Conservation (phyloP, 1,140 invertebrate species). For the Sinonovacula constricta region DNA sequence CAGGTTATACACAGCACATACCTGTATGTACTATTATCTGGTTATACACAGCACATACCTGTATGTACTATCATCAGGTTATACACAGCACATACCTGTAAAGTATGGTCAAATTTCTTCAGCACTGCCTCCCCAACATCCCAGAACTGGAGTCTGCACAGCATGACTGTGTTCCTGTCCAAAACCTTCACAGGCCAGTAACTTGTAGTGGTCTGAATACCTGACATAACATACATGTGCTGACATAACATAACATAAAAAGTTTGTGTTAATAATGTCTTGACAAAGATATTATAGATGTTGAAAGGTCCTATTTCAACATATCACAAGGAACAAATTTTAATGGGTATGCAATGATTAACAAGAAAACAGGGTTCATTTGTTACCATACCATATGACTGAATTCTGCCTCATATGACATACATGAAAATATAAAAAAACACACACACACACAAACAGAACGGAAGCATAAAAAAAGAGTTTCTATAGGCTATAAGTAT, state of each 20-base stretch:
- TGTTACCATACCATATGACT: not conserved
- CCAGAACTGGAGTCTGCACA: slow-evolving; percentile 83
- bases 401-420: not conserved
- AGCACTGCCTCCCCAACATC: slow-evolving; percentile 82
- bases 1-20: no score
- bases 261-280: not conserved
- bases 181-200: slow-evolving; percentile 83
- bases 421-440: not conserved
- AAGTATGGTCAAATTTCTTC: slow-evolving; percentile 83
- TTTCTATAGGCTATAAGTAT: no score
- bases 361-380: not conserved
- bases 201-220: slow-evolving; percentile 81
- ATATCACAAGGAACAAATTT: not conserved
- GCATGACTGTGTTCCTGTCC: slow-evolving; percentile 80
- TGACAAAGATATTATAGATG: not conserved
- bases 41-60: no score
- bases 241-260: no score
- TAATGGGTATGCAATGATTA: not conserved
- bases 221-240: slow-evolving; percentile 73
- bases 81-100: slow-evolving; percentile 81
- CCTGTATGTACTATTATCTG: no score
- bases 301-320: not conserved
- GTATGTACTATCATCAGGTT: no score
- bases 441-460: not conserved
- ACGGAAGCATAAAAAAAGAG: no score